Conservation (phyloP, 2,113 vertebrate species). For the Cyanoderma ruficeps region DNA sequence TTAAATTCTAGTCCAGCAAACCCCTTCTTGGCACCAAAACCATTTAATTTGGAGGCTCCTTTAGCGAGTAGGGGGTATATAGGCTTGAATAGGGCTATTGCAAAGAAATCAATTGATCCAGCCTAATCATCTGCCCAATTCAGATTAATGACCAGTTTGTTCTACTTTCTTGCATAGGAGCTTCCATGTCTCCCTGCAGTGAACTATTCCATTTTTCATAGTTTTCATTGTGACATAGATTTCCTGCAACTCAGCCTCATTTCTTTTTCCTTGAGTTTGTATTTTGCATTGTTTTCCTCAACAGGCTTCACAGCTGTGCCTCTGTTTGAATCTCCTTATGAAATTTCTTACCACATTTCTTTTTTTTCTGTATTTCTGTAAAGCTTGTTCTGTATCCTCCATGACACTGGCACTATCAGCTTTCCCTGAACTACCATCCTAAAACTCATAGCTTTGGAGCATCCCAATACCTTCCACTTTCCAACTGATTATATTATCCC, state of each 20-base stretch:
- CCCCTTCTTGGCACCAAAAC: neutral
- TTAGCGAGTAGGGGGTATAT: neutral
- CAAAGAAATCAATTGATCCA: neutral
- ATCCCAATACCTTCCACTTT: neutral
- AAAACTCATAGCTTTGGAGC: neutral
- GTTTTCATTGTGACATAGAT: neutral
- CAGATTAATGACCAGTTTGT: neutral
- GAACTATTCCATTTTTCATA: neutral
- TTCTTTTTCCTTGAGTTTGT: neutral
- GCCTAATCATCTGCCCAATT: neutral
- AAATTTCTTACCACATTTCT: neutral
- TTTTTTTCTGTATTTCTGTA: neutral
- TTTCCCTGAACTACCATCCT: neutral
- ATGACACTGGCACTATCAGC: neutral
- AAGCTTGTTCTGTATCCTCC: neutral
- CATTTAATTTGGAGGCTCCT: neutral
- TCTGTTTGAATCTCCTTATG: neutral
- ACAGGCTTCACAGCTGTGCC: neutral
- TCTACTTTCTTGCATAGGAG: neutral
- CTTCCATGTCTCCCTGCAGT: neutral
- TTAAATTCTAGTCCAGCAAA: neutral
- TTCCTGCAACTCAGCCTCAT: neutral
- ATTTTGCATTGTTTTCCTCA: neutral
- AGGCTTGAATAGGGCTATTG: neutral
- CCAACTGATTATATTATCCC: neutral